Base-by-base conservation (phyloP, 2,797 vertebrate species). In the Coregonus ussuriensis region DNA sequence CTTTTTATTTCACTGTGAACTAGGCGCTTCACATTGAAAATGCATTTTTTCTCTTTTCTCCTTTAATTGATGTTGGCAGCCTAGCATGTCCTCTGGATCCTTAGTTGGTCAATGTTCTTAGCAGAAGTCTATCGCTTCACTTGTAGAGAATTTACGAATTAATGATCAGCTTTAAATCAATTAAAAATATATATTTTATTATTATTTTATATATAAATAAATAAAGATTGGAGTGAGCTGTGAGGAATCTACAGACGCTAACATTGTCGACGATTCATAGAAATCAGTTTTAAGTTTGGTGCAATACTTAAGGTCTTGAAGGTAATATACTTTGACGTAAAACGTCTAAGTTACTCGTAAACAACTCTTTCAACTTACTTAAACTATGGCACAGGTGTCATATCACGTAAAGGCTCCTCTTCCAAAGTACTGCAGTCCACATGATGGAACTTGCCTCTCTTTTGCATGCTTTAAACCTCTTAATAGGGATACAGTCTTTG, bases 401-500 rank as follows among this genome's bases (percentile, higher is more conserved):
- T 13, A 4, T 56, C 29, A 13, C 21, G 15, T 86, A 9, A 47
- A 47, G 41, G 41, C 41, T 13, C 41, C 9, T 11, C 9, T 13
- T 47, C 11, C 9, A 47, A 47, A 47, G 41, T 47, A 47, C 41
- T 47, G 9, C 41, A 80, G 81, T 14, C 3, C 87, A 78, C 59
- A 47, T 47, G 41, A 63, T 63, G 59, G 59, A 72, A 75, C 88
- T 85, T 81, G 54, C 35, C 79, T 78, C 87, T 91, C 88, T 87
- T 87, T 7, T 88, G 85, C 77, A 83, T 11, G 41, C 88, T 86
- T 86, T 85, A 88, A 90, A 89, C 89, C 88, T 86, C 85, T 91
- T 91, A 93, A 63, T 83, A 6, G 52, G 89, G 89, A 86, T 90
- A 91, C 88, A 88, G 85, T 81, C 86, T 0, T 72, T 80, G 83